Conservation (phyloP, 2,797 vertebrate genomes). For the Coracias cyanogaster region DNA sequence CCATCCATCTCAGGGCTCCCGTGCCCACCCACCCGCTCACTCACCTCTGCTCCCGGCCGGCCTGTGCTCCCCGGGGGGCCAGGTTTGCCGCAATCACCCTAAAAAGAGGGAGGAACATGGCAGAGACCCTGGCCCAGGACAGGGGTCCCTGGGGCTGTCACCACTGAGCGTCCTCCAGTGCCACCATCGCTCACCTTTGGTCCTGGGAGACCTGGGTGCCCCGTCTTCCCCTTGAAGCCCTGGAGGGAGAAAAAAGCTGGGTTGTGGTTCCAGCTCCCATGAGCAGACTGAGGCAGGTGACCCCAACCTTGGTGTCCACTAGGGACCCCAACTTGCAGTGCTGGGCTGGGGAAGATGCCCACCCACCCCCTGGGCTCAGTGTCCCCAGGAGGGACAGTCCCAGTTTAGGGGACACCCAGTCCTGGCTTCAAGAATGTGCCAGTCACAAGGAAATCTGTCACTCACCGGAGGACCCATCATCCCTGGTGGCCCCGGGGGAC, state of each 20-base stretch:
- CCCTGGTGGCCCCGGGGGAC: conserved; percentile 86
- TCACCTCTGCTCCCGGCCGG: conserved; percentile 89
- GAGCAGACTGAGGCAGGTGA: not conserved
- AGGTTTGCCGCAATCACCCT: conserved; percentile 91
- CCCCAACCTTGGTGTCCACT: fast-evolving
- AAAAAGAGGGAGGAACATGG: not conserved
- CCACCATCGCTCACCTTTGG: conserved; percentile 82
- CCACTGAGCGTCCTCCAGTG: fast-evolving
- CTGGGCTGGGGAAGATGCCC: no score
- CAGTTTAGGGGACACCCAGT: fast-evolving
- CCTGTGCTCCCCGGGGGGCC: conserved; percentile 87
- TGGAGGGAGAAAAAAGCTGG: conserved; percentile 66
- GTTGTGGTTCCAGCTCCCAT: fast-evolving
- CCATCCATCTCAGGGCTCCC: not conserved
- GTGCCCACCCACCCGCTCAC: fast-evolving
- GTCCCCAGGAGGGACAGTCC: not conserved
- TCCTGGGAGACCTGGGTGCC: conserved; percentile 92
- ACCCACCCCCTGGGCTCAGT: not conserved
- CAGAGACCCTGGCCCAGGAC: not conserved
- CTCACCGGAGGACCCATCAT: conserved; percentile 92
- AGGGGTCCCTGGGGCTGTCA: fast-evolving
- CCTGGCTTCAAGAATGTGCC: not conserved
- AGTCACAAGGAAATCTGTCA: not conserved
- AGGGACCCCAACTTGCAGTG: not conserved
- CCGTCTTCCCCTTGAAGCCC: conserved; percentile 96